A percentile compares a stretch with the other conserved stretches of the same genome.
Conservation (phyloP, 2,113 vertebrate genomes). For the Pelobates fuscus region DNA sequence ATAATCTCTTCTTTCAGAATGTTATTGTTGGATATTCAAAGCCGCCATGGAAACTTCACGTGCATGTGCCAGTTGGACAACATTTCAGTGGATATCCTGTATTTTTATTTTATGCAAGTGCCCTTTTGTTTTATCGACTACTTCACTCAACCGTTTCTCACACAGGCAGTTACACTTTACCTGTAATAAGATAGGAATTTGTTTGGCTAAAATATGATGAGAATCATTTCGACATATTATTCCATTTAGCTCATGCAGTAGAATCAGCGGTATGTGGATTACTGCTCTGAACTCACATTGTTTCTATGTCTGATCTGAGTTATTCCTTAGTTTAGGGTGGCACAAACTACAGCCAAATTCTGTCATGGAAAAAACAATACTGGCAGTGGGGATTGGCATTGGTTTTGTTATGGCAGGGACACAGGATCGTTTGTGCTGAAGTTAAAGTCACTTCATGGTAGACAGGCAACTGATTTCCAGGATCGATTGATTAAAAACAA, state of each 20-base stretch:
- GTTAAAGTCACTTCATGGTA: background rate
- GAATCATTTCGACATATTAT: background rate
- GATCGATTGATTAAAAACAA: background rate
- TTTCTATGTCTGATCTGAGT: background rate
- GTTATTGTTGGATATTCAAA: background rate
- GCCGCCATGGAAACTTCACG: background rate
- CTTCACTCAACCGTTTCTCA: background rate
- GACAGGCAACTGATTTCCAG: background rate
- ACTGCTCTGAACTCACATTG: background rate
- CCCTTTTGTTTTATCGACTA: background rate
- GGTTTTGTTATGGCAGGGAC: background rate
- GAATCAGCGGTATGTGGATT: background rate
- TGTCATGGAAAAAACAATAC: constrained; percentile 7
- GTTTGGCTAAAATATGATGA: background rate
- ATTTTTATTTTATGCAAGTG: background rate
- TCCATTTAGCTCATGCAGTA: background rate
- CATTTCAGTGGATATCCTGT: background rate
- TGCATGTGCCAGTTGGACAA: background rate
- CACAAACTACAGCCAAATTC: background rate
- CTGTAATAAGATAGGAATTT: background rate
- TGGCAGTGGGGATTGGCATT: background rate
- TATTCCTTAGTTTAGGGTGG: background rate
- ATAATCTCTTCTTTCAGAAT: background rate
- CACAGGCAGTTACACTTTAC: background rate
- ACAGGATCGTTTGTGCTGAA: background rate